phyloP scores from a whole-genome alignment of 2,113 vertebrate genomes.

The Albula goreensis region DNA sequence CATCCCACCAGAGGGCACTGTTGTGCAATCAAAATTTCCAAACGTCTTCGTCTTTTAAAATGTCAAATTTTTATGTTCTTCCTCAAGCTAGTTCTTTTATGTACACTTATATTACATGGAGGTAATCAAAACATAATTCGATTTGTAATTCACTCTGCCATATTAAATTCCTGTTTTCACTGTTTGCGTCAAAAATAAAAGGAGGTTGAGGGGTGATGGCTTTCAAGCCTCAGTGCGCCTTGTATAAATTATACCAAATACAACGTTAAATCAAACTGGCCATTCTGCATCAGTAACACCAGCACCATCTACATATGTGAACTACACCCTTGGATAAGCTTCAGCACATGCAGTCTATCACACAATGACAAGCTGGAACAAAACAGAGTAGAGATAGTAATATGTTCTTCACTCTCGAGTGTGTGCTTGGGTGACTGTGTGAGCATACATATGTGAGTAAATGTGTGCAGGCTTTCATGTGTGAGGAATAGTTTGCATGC shows the following conservation, averaged over 20 bases:
- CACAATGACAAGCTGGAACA: not conserved
- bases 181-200: not conserved
- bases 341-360: not conserved
- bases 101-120: not conserved
- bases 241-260: not conserved
- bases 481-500: too few relatives aligned
- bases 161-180: not conserved
- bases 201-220: not conserved
- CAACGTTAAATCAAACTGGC: not conserved
- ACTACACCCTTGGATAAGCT: not conserved
- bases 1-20: slow-evolving; percentile 29
- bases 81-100: not conserved
- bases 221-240: not conserved
- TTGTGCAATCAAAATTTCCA: slow-evolving; percentile 11
- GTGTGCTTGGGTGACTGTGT: not conserved
- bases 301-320: not conserved
- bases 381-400: not conserved
- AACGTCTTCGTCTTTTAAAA: not conserved
- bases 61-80: not conserved
- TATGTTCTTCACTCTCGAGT: not conserved
- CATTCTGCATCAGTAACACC: not conserved
- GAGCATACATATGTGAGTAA: slow-evolving; percentile 13
- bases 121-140: not conserved
- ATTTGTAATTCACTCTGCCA: not conserved
- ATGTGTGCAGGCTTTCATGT: slow-evolving; percentile 17